A percentile compares a stretch with the other conserved stretches of the same genome.
Evolutionary conservation across 2,797 vertebrate genomes (phyloP).

Genomic region (Neopelma chrysocephalum): DNA sequence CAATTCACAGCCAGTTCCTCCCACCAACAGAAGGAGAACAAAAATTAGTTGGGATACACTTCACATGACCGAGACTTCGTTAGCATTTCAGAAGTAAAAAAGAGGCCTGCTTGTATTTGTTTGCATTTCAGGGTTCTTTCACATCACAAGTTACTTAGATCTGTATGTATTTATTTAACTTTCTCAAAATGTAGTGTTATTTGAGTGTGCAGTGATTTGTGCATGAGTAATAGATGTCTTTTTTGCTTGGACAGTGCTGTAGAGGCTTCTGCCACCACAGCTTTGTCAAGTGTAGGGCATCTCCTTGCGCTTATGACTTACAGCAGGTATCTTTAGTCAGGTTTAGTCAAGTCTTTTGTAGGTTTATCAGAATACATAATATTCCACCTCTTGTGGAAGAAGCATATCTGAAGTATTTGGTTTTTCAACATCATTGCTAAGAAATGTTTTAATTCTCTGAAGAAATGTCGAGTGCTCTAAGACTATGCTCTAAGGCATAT

Average conservation of each 20-base stretch:
- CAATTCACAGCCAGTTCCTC: background rate
- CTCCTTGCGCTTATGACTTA: background rate
- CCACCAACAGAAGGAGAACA: background rate
- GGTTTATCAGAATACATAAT: background rate
- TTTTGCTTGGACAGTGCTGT: background rate
- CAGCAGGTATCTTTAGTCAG: background rate
- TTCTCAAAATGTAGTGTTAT: background rate
- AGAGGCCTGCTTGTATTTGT: background rate
- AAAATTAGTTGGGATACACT: background rate
- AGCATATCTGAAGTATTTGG: background rate
- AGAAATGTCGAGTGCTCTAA: background rate
- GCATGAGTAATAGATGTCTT: background rate
- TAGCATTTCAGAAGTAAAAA: background rate
- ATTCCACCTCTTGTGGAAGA: background rate
- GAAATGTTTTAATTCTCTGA: background rate
- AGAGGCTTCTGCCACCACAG: background rate
- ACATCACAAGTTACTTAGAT: background rate
- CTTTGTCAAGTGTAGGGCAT: background rate
- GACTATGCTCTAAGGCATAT: background rate
- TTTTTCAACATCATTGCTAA: background rate
- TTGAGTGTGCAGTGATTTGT: background rate
- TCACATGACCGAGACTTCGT: background rate
- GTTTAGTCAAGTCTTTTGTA: background rate
- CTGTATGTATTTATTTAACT: background rate
- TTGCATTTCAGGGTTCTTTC: background rate